phyloP scores from a whole-genome alignment of 2,797 vertebrate genomes.

The Macropus fuliginosus region DNA sequence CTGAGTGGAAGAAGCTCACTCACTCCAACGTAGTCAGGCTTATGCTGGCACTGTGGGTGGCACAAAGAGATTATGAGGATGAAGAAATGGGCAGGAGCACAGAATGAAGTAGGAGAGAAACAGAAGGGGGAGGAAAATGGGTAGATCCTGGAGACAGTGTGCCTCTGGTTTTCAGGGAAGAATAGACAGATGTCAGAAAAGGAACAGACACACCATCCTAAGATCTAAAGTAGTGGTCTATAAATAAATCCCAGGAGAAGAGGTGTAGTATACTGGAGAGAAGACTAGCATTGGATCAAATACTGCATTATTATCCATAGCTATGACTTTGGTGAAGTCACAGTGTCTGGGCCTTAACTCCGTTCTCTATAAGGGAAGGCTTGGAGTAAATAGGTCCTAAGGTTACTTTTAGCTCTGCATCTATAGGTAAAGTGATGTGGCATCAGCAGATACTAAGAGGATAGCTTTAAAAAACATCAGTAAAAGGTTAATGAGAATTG shows the following conservation, averaged over 20 bases:
- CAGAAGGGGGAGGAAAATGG: not conserved
- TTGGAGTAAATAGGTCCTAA: not conserved
- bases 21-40: not conserved
- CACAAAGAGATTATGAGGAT: not conserved
- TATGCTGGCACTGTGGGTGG: not conserved
- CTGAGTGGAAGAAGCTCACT: not conserved
- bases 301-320: not conserved
- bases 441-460: not conserved
- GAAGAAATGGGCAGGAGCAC: not conserved
- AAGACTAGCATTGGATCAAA: not conserved
- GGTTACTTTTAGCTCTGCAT: not conserved
- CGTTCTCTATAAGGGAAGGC: not conserved
- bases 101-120: not conserved
- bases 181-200: not conserved
- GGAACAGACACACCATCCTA: not conserved
- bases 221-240: not conserved
- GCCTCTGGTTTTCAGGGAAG: not conserved
- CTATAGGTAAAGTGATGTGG: not conserved
- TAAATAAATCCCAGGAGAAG: slow-evolving; percentile 26
- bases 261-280: slow-evolving; percentile 5
- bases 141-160: not conserved
- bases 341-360: not conserved
- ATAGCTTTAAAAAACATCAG: not conserved
- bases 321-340: not conserved
- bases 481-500: not conserved